Evolutionary conservation across 2,113 vertebrate species (phyloP), one percentile per base, ranked within the genome.

Genomic region (Prunella fulvescens): DNA sequence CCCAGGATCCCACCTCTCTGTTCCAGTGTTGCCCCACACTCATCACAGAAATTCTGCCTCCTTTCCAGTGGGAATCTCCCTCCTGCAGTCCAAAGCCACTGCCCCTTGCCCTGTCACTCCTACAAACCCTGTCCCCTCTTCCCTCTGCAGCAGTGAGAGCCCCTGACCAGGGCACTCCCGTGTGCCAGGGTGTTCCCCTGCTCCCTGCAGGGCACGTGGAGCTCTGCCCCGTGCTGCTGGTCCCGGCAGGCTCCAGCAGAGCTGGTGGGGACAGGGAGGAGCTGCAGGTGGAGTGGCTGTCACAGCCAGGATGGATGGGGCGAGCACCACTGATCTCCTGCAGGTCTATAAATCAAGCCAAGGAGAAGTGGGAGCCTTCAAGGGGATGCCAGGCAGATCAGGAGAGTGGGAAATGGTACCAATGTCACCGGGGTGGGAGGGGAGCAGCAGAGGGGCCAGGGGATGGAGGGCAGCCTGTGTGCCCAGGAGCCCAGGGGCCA

Each of bases 221-320:
- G 61, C 40, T 47, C 29, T 56, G 37, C 1, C 35, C 23, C 8
- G 12, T 8, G 39, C 11, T 64, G 51, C 45, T 14, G 28, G 4
- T 7, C 9, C n/a, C 73, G 6, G 7, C 19, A 7, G 7, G 3
- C 3, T 42, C 60, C 18, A 5, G 26, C 3, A 6, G 54, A 24
- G 80, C 28, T 40, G 11, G 8, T 3, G 15, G 56, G 53, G 37
- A 67, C 71, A 35, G 72, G 24, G 56, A 15, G 9, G 42, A 45
- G 39, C 47, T 8, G 40, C 42, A 1, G 1, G 4, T 25, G 6
- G 1, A 1, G 5, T 0, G 11, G 48, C 88, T 83, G 79, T 58
- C 67, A n/a, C 23, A 18, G 44, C 79, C 5, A 14, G 61, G 88
- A 53, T 47, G 44, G 65, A 67, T 61, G 77, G 20, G 13, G 14